phyloP scores from a whole-genome alignment of 2,888 invertebrate species.

The Apodemia mormo region DNA sequence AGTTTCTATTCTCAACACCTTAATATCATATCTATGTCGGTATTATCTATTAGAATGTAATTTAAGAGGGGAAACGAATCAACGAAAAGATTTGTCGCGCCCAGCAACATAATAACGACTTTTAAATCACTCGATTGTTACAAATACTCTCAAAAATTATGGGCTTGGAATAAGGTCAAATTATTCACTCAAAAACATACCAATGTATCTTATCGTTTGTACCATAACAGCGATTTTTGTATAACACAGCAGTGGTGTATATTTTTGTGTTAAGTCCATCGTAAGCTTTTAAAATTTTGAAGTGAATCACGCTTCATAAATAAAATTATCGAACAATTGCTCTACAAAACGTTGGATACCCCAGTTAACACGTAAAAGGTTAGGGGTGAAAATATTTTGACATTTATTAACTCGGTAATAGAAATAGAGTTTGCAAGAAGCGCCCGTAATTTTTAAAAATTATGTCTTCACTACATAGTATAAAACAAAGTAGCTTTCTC shows the following conservation, averaged over 20 bases:
- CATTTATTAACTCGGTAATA: conserved; percentile 49
- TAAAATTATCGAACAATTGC: conserved; percentile 67
- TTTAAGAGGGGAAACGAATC: conserved; percentile 64
- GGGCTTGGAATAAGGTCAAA: conserved; percentile 38
- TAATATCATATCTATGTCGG: conserved; percentile 35
- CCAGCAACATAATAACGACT: conserved; percentile 53
- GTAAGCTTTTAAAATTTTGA: conserved; percentile 46
- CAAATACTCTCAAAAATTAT: conserved; percentile 64
- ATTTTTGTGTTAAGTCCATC: conserved; percentile 37
- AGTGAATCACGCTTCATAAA: conserved; percentile 73
- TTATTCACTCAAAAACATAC: neutral
- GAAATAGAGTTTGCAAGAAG: conserved; percentile 9
- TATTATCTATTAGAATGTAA: conserved; percentile 59
- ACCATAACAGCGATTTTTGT: conserved; percentile 19
- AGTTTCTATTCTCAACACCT: conserved; percentile 23
- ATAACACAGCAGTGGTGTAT: neutral
- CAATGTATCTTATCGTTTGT: conserved; percentile 22
- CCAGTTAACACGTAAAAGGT: conserved; percentile 66
- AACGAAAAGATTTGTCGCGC: conserved; percentile 64
- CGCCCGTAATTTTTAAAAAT: neutral
- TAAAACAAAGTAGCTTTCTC: too few species aligned
- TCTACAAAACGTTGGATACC: conserved; percentile 60
- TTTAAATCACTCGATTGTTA: conserved; percentile 63
- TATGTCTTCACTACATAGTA: too few species aligned
- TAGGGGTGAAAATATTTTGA: conserved; percentile 73